Evolutionary conservation across 2,113 vertebrate genomes (phyloP).

Genomic region (Dinomys branickii): DNA sequence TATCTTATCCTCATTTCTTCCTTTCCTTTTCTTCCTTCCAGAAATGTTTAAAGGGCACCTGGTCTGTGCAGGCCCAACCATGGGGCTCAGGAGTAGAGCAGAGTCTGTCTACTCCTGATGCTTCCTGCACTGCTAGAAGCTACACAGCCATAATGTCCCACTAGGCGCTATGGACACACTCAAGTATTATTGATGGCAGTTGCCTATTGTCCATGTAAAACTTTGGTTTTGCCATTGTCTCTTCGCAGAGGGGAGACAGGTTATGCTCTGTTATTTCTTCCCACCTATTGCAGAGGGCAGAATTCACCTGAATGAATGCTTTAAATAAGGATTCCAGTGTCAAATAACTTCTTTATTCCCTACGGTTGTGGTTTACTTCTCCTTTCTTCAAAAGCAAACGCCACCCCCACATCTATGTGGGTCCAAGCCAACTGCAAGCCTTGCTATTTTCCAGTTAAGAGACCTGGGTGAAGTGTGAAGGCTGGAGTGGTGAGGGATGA

Average conservation of each 20-base stretch:
- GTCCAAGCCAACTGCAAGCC: neutral
- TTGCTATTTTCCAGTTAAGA: neutral
- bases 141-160: accelerated
- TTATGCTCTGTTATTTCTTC: neutral
- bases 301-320: neutral
- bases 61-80: neutral
- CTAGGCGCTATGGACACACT: neutral
- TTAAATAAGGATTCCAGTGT: neutral
- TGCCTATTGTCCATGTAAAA: neutral
- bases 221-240: neutral
- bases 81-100: neutral
- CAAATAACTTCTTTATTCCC: neutral
- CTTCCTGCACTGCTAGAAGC: no score
- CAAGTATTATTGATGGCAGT: neutral
- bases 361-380: neutral
- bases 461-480: neutral
- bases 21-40: neutral
- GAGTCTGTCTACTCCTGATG: neutral
- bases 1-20: neutral
- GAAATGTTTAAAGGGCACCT: neutral
- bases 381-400: neutral
- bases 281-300: neutral
- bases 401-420: neutral
- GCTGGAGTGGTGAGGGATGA: neutral
- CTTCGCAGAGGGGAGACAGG: neutral